phyloP scores from a whole-genome alignment of 2,888 invertebrate genomes.

The Coleophora deauratella region DNA sequence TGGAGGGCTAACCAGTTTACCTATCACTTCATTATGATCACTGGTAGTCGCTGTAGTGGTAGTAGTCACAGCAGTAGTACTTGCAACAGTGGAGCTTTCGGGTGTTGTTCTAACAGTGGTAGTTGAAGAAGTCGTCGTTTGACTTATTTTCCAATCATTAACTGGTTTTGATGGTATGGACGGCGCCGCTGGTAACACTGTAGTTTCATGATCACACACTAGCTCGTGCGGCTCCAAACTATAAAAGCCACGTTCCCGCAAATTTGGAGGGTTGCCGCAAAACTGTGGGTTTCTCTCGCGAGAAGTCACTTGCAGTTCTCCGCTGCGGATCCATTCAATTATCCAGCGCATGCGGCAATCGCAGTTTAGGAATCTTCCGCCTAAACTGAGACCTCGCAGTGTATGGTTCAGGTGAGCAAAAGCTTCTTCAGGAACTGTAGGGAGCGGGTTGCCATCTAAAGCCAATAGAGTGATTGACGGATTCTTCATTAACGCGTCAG shows the following conservation, averaged over 20 bases:
- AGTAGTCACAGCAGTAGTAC: conserved; percentile 16
- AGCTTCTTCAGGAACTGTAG: conserved; percentile 86
- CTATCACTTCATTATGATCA: conserved; percentile 27
- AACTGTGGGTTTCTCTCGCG: conserved; percentile 94
- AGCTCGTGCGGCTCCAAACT: conserved; percentile 87
- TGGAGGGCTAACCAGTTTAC: conserved; percentile 32
- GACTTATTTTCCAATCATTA: conserved; percentile 31
- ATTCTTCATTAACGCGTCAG: conserved; percentile 85
- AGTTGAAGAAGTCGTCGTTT: conserved; percentile 33
- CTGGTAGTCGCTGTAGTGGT: too few relatives aligned
- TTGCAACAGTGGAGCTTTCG: conserved; percentile 21
- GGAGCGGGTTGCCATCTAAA: conserved; percentile 91
- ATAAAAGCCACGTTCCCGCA: conserved; percentile 89
- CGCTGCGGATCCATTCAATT: conserved; percentile 90
- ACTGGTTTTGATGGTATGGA: conserved; percentile 26
- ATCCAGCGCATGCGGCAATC: conserved; percentile 93
- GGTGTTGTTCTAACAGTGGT: conserved; percentile 29
- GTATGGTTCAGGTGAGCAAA: conserved; percentile 86
- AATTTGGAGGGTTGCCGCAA: conserved; percentile 87
- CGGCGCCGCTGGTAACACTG: conserved; percentile 7
- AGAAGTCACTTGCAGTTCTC: conserved; percentile 93
- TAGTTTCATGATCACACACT: conserved; percentile 69
- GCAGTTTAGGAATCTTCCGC: conserved; percentile 90
- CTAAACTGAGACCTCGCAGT: conserved; percentile 88
- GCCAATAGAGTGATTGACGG: conserved; percentile 90